phyloP scores from a whole-genome alignment of 64 coral and sea anemone species.

The Pocillopora damicornis region DNA sequence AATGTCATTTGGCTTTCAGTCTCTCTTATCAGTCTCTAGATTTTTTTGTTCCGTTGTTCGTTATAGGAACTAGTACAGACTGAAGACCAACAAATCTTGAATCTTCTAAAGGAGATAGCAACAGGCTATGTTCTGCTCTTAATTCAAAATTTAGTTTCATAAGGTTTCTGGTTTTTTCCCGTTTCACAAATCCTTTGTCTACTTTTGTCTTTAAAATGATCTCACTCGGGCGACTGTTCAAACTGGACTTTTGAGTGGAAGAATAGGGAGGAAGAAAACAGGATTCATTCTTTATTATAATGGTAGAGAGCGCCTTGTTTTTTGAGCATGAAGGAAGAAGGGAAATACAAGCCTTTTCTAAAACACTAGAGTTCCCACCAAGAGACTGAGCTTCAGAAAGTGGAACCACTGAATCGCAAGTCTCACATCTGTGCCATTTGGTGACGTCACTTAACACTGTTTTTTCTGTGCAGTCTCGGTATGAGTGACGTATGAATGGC shows the following conservation, averaged over 20 bases:
- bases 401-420: not conserved
- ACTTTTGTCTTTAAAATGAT: not conserved
- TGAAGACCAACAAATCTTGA: slow-evolving; percentile 1
- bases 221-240: not conserved
- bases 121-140: not conserved
- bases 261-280: not conserved
- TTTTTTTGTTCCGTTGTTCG: not conserved
- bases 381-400: not conserved
- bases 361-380: not conserved
- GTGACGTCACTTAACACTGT: not conserved
- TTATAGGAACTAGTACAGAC: not conserved
- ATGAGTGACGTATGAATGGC: not conserved
- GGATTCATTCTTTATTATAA: not conserved
- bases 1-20: too few species aligned
- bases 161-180: not conserved
- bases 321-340: not conserved
- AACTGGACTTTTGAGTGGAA: not conserved
- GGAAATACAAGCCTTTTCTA: not conserved
- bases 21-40: not conserved
- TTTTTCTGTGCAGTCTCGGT: not conserved
- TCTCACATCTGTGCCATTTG: not conserved
- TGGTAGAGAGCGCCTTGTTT: not conserved
- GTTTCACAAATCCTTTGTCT: not conserved
- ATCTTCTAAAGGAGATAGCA: not conserved
- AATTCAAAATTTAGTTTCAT: not conserved